Base-by-base conservation (phyloP, 2,797 vertebrate genomes). In the Coilia nasus region DNA sequence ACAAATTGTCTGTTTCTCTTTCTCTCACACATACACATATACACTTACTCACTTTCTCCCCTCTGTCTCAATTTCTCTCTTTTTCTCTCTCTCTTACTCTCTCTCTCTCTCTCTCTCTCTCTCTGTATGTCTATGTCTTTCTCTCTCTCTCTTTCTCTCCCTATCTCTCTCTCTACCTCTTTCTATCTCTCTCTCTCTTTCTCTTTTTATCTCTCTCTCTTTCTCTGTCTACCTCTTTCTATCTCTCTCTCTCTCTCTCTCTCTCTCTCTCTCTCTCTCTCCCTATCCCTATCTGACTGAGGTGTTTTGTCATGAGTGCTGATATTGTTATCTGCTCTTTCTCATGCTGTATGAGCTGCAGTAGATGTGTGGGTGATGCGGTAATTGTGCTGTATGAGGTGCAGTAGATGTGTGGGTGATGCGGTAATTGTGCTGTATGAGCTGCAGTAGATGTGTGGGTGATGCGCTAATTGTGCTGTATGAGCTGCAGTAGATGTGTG, bases 401-500 rank as follows among this genome's bases (percentile, higher is more conserved):
- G 84, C 9, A 83, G 85, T 83, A 86, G 44, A 80, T 56, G 82
- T 81, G 84, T 86, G 59, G 81, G 57, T 83, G 67, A 75, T 75
- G 67, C 67, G 28, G 67, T 75, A 75, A 75, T 75, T 75, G 67
- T 75, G 67, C 28, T n/a, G n/a, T n/a, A n/a, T n/a, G n/a, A n/a
- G n/a, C 64, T 85, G 84, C 9, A 83, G 85, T 83, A 86, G 44
- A 80, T 56, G 82, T 81, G 84, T 86, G 59, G 81, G 57, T 83
- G 67, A 75, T 75, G 67, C 67, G 28, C 28, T 75, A 75, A 75
- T 75, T 75, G 67, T 75, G 67, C 28, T n/a, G n/a, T n/a, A n/a
- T n/a, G n/a, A n/a, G n/a, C 64, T 85, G 84, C 9, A 83, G 85
- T 83, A 86, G 44, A 80, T 56, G 82, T 81, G 84, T 86, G 59